phyloP scores from a whole-genome alignment of 1,140 invertebrate species.

The Calliopsis andreniformis region DNA sequence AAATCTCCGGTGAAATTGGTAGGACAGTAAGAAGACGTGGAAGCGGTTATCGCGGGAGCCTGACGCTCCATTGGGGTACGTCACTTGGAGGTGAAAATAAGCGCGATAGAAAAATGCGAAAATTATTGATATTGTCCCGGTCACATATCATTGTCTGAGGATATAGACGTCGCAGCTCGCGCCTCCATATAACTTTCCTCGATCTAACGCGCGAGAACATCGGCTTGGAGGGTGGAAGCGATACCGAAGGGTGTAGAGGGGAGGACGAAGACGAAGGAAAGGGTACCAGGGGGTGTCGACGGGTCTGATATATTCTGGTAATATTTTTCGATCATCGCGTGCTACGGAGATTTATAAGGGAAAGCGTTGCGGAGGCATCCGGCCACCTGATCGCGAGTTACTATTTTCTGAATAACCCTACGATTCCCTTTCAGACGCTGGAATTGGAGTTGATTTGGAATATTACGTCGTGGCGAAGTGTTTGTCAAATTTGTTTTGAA shows the following conservation, averaged over 20 bases:
- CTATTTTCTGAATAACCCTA: slow-evolving; percentile 63
- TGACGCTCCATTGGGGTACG: slow-evolving; percentile 41
- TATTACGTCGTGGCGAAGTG: background rate
- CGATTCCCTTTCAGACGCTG: background rate
- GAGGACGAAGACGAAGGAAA: slow-evolving; percentile 16
- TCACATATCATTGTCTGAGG: slow-evolving; percentile 81
- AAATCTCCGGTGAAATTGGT: slow-evolving; percentile 27
- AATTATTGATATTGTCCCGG: slow-evolving; percentile 81
- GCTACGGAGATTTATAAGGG: slow-evolving; percentile 79
- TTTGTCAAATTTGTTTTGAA: background rate
- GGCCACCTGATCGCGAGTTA: slow-evolving; percentile 80
- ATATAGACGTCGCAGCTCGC: slow-evolving; percentile 77
- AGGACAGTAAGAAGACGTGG: slow-evolving; percentile 40
- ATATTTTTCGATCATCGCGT: slow-evolving; percentile 83
- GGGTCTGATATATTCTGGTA: slow-evolving; percentile 81
- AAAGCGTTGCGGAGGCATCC: slow-evolving; percentile 69
- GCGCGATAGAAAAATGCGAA: slow-evolving; percentile 79
- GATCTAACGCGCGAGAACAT: slow-evolving; percentile 61
- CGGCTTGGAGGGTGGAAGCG: slow-evolving; percentile 48
- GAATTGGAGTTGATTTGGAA: background rate
- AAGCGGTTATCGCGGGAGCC: slow-evolving; percentile 47
- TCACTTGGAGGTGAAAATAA: slow-evolving; percentile 67
- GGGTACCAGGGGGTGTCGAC: slow-evolving; percentile 72
- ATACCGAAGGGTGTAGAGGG: slow-evolving; percentile 15
- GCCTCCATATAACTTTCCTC: slow-evolving; percentile 60